These are phyloP conservation scores for Orussus abietinus DNA, from an alignment of 1,140 invertebrate species.

Conservation along the genomic window DNA sequence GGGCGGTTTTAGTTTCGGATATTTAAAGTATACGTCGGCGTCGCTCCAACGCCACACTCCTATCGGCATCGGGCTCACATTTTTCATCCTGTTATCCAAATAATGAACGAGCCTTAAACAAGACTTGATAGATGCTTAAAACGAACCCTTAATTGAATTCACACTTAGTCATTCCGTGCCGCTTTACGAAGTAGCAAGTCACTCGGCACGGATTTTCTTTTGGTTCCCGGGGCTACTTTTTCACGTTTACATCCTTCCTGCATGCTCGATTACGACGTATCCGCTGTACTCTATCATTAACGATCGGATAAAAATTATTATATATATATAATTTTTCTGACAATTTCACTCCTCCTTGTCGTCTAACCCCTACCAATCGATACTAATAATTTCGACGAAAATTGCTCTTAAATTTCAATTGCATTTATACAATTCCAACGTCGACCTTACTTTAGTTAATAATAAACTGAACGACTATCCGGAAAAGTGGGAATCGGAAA, in stretches of 20 bases:
- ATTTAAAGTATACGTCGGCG: slow-evolving; percentile 2
- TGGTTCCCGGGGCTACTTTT: slow-evolving; percentile 19
- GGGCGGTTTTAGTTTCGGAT: too few species aligned
- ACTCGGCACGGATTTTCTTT: slow-evolving; percentile 48
- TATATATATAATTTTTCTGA: too few species aligned
- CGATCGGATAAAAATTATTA: too few species aligned
- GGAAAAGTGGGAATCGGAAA: neutral
- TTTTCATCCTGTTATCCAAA: slow-evolving; percentile 43
- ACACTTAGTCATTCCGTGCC: slow-evolving; percentile 46
- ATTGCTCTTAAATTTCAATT: too few species aligned
- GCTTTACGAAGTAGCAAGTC: slow-evolving; percentile 45
- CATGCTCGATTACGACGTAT: too few species aligned
- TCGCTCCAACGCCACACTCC: neutral
- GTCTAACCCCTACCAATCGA: too few species aligned
- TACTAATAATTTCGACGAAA: too few species aligned
- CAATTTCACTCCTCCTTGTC: too few species aligned
- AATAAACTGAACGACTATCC: neutral
- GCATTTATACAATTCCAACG: too few species aligned
- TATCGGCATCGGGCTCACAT: slow-evolving; percentile 28
- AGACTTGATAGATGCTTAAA: slow-evolving; percentile 40
- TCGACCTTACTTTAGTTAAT: too few species aligned
- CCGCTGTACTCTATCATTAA: too few species aligned
- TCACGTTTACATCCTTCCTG: too few species aligned
- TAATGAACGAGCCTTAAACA: slow-evolving; percentile 46
- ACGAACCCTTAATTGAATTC: slow-evolving; percentile 51